Percentiles rank a stretch among this genome's conserved stretches.
Conservation (phyloP, 2,113 vertebrate genomes). For the Craseonycteris thonglongyai region DNA sequence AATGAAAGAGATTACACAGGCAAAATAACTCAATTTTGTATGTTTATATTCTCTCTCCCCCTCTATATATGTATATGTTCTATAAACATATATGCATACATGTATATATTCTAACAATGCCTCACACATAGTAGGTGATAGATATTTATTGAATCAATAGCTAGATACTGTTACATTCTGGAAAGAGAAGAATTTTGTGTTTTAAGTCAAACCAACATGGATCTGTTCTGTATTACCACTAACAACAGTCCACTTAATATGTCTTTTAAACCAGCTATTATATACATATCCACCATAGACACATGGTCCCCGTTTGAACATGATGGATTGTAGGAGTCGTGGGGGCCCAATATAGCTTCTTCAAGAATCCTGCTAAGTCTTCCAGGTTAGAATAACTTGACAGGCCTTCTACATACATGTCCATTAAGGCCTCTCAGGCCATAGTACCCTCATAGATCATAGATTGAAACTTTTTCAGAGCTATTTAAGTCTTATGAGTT, state of each 20-base stretch:
- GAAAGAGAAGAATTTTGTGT: neutral
- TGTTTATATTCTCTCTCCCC: neutral
- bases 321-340: neutral
- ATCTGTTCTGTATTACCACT: neutral
- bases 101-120: neutral
- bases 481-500: neutral
- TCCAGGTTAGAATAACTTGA: neutral
- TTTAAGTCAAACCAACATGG: neutral
- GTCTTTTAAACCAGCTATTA: conserved; percentile 20
- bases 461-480: neutral
- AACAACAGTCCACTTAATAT: neutral
- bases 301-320: neutral
- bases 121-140: neutral
- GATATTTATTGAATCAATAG: neutral
- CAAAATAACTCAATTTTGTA: neutral
- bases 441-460: neutral
- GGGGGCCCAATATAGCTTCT: neutral
- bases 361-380: neutral
- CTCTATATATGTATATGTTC: too few species aligned
- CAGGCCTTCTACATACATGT: neutral
- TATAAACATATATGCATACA: too few species aligned
- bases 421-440: neutral
- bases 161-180: neutral
- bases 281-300: neutral
- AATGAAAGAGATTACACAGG: neutral